Percentiles rank a stretch among this genome's conserved stretches.
These are phyloP conservation scores for Calcarius lapponicus DNA, from an alignment of 2,797 vertebrate genomes.

Conservation along the genomic window DNA sequence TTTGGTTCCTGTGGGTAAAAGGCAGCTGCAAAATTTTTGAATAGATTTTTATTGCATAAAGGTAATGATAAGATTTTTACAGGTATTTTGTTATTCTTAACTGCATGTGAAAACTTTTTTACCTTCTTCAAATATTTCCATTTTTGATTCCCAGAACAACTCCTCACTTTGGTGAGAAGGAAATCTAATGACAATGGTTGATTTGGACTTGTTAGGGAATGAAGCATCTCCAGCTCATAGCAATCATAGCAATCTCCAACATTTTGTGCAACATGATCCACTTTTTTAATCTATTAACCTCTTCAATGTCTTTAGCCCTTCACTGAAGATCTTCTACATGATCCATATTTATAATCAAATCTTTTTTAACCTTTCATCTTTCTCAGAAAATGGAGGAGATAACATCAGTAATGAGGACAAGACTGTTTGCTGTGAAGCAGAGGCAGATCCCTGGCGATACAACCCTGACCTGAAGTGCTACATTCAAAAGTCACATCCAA, in stretches of 20 bases:
- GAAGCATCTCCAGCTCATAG: accelerated
- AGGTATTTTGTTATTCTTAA: background rate
- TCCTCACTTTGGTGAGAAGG: background rate
- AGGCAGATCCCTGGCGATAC: accelerated
- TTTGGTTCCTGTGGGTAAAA: background rate
- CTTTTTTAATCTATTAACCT: background rate
- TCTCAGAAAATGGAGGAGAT: background rate
- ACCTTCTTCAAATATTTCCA: background rate
- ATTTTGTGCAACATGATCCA: background rate
- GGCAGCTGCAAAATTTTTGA: background rate
- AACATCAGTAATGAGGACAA: background rate
- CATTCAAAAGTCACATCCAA: accelerated
- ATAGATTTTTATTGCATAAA: background rate
- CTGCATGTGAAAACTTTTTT: background rate
- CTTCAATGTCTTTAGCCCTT: background rate
- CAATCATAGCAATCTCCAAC: background rate
- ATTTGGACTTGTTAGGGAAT: background rate
- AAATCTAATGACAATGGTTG: background rate
- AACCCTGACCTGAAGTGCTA: background rate
- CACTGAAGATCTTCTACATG: background rate
- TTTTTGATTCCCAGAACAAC: background rate
- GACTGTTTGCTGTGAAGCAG: background rate
- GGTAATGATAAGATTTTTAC: background rate
- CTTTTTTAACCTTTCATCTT: background rate
- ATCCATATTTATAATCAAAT: background rate